Conservation (phyloP, 1,140 invertebrate genomes). For the Chlorops oryzae region DNA sequence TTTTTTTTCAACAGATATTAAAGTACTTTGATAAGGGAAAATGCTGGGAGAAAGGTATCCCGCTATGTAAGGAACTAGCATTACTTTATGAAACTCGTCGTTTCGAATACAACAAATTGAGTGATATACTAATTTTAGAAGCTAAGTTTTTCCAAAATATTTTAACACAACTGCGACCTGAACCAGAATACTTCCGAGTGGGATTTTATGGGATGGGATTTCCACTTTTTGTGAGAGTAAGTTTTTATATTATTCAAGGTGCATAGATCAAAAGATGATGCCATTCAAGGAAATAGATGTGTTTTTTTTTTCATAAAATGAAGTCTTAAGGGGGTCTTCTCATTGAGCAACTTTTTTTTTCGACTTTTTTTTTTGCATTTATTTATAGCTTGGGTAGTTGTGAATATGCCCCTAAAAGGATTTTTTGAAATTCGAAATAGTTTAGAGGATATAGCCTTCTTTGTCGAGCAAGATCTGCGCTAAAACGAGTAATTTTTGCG, state of each 20-base stretch:
- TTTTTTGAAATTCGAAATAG: too few relatives aligned
- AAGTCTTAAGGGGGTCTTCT: too few relatives aligned
- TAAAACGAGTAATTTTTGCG: too few relatives aligned
- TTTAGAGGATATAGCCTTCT: too few relatives aligned
- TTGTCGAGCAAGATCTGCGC: too few relatives aligned
- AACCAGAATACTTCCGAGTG: constrained; percentile 94
- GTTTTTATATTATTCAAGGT: too few relatives aligned
- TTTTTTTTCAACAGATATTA: constrained; percentile 57
- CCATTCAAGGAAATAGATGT: too few relatives aligned
- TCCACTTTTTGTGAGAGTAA: constrained; percentile 88
- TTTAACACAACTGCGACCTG: constrained; percentile 75
- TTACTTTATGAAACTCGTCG: constrained; percentile 80
- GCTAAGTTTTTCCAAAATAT: constrained; percentile 90
- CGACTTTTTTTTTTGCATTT: not conserved
- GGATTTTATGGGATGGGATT: constrained; percentile 93
- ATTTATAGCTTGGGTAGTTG: not conserved
- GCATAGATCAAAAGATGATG: too few relatives aligned
- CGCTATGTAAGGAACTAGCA: constrained; percentile 86
- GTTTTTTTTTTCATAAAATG: constrained; percentile 7
- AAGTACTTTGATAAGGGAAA: constrained; percentile 93
- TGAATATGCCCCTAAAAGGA: too few relatives aligned
- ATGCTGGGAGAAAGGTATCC: constrained; percentile 94
- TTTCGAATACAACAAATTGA: constrained; percentile 86
- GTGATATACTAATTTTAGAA: constrained; percentile 75
- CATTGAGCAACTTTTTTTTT: too few relatives aligned